phyloP scores from a whole-genome alignment of 1,140 invertebrate species.

The Nasonia vitripennis region DNA sequence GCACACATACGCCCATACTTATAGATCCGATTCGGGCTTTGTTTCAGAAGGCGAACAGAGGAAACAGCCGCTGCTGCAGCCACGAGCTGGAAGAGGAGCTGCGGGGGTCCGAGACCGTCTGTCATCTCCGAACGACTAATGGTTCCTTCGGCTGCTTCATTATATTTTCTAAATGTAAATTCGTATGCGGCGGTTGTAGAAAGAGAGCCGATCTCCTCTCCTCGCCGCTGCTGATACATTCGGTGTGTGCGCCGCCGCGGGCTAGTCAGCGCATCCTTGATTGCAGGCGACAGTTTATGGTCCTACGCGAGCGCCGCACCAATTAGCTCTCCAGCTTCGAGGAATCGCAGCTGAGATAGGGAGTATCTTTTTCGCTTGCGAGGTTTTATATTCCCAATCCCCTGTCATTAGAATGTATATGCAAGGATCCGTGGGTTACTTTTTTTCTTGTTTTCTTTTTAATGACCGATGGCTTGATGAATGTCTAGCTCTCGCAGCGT shows the following conservation, averaged over 20 bases:
- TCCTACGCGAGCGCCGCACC: conserved; percentile 62
- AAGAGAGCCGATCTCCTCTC: neutral
- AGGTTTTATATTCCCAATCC: conserved; percentile 34
- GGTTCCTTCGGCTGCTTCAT: conserved; percentile 75
- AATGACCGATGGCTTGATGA: conserved; percentile 32
- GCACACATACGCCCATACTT: neutral
- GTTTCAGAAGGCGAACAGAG: conserved; percentile 63
- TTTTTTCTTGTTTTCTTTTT: neutral
- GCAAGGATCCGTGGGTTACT: conserved; percentile 12
- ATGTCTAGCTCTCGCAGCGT: conserved; percentile 1
- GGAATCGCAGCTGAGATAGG: conserved; percentile 10
- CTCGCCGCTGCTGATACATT: neutral
- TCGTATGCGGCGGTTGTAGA: conserved; percentile 57
- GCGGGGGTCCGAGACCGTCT: conserved; percentile 75
- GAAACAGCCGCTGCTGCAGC: conserved; percentile 62
- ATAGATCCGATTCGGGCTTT: conserved; percentile 57
- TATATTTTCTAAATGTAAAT: conserved; percentile 77
- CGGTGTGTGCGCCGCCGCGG: conserved; percentile 58
- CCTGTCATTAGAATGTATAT: conserved; percentile 31
- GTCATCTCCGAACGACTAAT: conserved; percentile 75
- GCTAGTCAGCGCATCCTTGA: conserved; percentile 65
- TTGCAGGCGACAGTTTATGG: conserved; percentile 76
- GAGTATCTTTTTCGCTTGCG: conserved; percentile 10
- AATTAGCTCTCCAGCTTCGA: conserved; percentile 70
- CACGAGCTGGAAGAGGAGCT: conserved; percentile 63